Evolutionary conservation across 2,888 invertebrate species (phyloP).

Genomic region (Meiosimyza decipiens): DNA sequence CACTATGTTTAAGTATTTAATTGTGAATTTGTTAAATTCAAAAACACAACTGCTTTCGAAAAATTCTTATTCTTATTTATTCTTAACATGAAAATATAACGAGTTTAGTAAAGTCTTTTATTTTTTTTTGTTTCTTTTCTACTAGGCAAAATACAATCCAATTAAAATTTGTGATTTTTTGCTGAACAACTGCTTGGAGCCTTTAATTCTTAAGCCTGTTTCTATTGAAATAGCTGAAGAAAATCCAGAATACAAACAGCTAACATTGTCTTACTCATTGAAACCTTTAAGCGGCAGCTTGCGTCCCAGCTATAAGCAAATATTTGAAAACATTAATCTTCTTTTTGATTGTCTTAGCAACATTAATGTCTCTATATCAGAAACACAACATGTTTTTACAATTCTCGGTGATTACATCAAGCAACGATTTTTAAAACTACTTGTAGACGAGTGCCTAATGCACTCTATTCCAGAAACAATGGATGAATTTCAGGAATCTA

Average conservation of each 20-base stretch:
- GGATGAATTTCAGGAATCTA: conserved; percentile 76
- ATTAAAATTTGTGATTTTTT: conserved; percentile 62
- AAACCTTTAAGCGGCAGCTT: conserved; percentile 52
- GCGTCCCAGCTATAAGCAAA: conserved; percentile 62
- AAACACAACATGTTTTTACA: conserved; percentile 58
- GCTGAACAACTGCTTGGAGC: conserved; percentile 62
- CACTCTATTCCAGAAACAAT: conserved; percentile 81
- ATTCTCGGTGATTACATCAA: conserved; percentile 71
- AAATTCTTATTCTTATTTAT: no score
- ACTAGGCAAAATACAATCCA: conserved; percentile 62
- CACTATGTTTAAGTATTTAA: no score
- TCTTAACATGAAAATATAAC: no score
- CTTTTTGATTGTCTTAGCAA: conserved; percentile 56
- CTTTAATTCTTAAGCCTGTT: conserved; percentile 62
- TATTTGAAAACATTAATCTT: conserved; percentile 58
- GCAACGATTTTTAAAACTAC: conserved; percentile 72
- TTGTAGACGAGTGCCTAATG: conserved; percentile 80
- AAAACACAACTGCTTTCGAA: no score
- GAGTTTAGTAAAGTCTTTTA: no score
- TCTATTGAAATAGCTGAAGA: conserved; percentile 57
- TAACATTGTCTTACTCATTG: conserved; percentile 63
- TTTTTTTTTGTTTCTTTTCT: conserved; percentile 2
- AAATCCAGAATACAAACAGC: conserved; percentile 49
- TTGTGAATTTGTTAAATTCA: no score
- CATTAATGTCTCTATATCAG: conserved; percentile 60